Conservation (phyloP, 37 sponge, comb jelly and placozoan genomes). For the Beroe forskalii region DNA sequence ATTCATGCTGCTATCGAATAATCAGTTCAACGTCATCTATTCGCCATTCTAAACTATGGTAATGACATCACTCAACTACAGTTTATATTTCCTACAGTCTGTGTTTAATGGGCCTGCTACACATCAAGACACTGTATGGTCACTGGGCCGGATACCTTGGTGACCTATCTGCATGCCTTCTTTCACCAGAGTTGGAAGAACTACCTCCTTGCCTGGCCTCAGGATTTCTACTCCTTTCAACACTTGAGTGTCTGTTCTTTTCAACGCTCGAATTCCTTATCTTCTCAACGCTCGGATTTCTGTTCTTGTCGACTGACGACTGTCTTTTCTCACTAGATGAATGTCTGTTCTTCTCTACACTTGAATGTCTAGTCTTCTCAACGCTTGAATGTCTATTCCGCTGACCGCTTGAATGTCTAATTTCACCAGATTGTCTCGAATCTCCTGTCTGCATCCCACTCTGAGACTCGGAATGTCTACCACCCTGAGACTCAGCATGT, state of each 20-base stretch:
- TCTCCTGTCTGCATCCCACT: background rate
- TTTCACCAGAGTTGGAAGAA: too few species aligned
- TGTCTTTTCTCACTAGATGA: background rate
- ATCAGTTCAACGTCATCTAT: too few species aligned
- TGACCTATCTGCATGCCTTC: background rate
- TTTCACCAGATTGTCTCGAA: background rate
- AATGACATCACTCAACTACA: too few species aligned
- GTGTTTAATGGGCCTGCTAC: too few species aligned
- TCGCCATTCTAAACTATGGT: too few species aligned
- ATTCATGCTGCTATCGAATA: too few species aligned
- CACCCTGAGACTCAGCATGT: too few species aligned
- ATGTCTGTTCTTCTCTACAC: background rate
- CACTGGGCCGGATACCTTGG: background rate
- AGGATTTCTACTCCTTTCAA: background rate
- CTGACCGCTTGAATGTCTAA: background rate
- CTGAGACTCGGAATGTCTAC: background rate
- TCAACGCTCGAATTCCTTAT: background rate
- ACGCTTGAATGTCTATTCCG: background rate
- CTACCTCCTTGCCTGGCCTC: too few species aligned
- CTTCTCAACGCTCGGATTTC: background rate
- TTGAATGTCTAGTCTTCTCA: background rate
- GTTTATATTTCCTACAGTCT: too few species aligned
- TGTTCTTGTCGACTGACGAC: background rate
- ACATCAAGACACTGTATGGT: background rate
- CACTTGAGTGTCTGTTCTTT: background rate